Evolutionary conservation across 2,113 vertebrate species (phyloP).

Genomic region (Brachyhypopomus gauderio): DNA sequence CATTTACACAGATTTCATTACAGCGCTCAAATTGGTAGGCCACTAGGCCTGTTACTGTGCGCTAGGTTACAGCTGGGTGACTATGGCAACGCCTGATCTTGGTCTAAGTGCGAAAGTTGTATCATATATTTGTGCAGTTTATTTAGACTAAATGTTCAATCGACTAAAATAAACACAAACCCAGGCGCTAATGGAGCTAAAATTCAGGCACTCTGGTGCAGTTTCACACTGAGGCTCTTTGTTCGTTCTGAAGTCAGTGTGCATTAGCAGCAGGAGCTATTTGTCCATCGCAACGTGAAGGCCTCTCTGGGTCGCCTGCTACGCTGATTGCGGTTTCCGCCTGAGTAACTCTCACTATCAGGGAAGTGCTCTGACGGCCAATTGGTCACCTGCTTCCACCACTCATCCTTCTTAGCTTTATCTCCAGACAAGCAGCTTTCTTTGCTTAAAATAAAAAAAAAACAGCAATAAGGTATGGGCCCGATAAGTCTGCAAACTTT

Average conservation of each 20-base stretch:
- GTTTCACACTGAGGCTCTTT: background rate
- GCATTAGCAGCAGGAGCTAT: constrained; percentile 36
- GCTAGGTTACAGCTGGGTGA: background rate
- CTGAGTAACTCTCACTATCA: constrained; percentile 30
- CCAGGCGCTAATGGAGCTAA: background rate
- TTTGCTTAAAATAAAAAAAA: background rate
- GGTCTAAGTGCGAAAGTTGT: background rate
- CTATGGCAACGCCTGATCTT: background rate
- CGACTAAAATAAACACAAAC: background rate
- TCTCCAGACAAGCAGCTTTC: constrained; percentile 9
- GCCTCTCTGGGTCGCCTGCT: constrained; percentile 43
- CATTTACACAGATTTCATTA: constrained; percentile 34
- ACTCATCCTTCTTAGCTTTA: constrained; percentile 3
- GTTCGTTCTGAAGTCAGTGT: constrained; percentile 18
- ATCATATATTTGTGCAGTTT: background rate
- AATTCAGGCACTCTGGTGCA: background rate
- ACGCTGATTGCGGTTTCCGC: constrained; percentile 47
- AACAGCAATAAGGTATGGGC: too few relatives aligned
- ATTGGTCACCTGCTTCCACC: background rate
- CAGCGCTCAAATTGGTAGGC: background rate
- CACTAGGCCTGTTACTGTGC: too few relatives aligned
- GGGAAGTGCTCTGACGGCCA: background rate
- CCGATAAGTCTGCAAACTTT: too few relatives aligned
- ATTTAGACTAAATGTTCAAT: background rate
- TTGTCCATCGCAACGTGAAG: constrained; percentile 40